Evolutionary conservation across 2,113 vertebrate species (phyloP).

Genomic region (Rhinogobius similis): DNA sequence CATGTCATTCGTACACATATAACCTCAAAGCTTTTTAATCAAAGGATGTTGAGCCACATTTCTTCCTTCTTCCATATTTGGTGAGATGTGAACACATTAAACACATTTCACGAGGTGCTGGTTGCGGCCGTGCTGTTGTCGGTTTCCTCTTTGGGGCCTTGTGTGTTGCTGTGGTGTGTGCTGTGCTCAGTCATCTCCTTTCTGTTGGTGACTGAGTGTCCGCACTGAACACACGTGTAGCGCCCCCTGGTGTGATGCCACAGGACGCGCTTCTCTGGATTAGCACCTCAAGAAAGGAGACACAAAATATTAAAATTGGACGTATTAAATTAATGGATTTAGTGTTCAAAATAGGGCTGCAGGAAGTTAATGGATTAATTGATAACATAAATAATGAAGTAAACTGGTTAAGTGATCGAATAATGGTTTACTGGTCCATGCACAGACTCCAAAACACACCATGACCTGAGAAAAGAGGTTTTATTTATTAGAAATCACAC

Average conservation of each 20-base stretch:
- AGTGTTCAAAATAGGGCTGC: too few relatives aligned
- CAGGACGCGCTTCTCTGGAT: slow-evolving; percentile 85
- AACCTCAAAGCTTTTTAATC: background rate
- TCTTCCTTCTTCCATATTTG: background rate
- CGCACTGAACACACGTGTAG: slow-evolving; percentile 91
- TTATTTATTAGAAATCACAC: too few relatives aligned
- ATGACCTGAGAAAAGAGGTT: too few relatives aligned
- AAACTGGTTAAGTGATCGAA: too few relatives aligned
- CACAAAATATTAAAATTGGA: background rate
- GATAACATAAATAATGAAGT: too few relatives aligned
- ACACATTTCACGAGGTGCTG: background rate
- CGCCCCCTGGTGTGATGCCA: slow-evolving; percentile 93
- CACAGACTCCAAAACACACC: too few relatives aligned
- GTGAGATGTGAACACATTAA: too few relatives aligned
- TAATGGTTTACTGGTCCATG: too few relatives aligned
- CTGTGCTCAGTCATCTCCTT: slow-evolving; percentile 89
- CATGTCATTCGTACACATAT: background rate
- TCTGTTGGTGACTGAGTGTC: slow-evolving; percentile 78
- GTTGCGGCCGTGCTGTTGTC: slow-evolving; percentile 48
- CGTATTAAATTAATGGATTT: too few relatives aligned
- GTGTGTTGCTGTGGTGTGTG: slow-evolving; percentile 74
- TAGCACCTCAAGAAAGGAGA: slow-evolving; percentile 67
- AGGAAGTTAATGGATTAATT: too few relatives aligned
- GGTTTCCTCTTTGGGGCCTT: slow-evolving; percentile 59
- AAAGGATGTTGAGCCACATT: background rate